Base-by-base conservation (phyloP, 2,113 vertebrate genomes). In the Fregetta grallaria region DNA sequence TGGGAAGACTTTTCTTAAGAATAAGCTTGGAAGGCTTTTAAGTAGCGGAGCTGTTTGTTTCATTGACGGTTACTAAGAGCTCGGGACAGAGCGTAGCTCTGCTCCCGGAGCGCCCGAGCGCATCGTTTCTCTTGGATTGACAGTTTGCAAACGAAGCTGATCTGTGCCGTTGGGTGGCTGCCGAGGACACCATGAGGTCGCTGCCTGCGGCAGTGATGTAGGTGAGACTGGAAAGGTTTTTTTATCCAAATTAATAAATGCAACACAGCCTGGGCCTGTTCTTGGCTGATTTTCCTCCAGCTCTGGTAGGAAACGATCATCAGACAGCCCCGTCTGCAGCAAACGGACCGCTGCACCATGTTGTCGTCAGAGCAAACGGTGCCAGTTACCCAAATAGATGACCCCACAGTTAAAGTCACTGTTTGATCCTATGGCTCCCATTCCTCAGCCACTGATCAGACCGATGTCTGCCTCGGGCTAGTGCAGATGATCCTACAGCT, bases 21-120 rank as follows among this genome's bases (percentile, higher is more conserved):
- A 68, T 13, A 22, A 47, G 38, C n/a, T 36, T 30, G 14, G 27
- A n/a, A 73, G 45, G 36, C 26, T 55, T 34, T 42, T 15, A 42
- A 71, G 56, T 9, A 56, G 17, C 74, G 32, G 63, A 88, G 50
- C 29, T 1, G 2, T 12, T 73, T 74, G 11, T 73, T 42, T 55
- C 67, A 16, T 8, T 59, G 74, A 4, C 0, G 6, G 13, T 12
- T 6, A 9, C 40, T 27, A 38, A 42, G 75, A 75, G 66, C 70
- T 71, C 6, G 6, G 88, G 42, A 36, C 44, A n/a, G 40, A 70
- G 21, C 3, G 0, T 13, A 7, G 44, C 78, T 71, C 53, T 18
- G 44, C 19, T 65, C 56, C 42, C 10, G 38, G 40, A 49, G 49
- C 0, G 0, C 67, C 62, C 0, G 1, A 20, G 72, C 1, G 0